These are phyloP conservation scores for Andrena praecox DNA, from an alignment of 2,888 invertebrate species.

Conservation along the genomic window DNA sequence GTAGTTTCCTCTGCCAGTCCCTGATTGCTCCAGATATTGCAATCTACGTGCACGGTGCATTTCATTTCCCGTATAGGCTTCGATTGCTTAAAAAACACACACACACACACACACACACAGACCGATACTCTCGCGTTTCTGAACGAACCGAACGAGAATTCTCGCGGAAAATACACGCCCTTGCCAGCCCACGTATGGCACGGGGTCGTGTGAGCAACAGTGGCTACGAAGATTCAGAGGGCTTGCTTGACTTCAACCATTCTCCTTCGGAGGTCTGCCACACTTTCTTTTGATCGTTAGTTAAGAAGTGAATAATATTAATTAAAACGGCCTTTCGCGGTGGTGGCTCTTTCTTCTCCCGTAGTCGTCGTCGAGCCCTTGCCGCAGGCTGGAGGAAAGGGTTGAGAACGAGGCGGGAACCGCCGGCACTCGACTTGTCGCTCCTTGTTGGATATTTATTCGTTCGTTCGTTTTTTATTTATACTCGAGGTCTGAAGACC, in stretches of 20 bases:
- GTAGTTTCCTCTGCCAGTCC: background rate
- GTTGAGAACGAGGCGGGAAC: constrained; percentile 56
- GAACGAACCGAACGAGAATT: background rate
- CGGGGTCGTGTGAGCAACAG: constrained; percentile 1
- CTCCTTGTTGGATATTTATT: constrained; percentile 83
- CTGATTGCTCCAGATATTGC: background rate
- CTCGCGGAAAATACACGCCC: constrained; percentile 1
- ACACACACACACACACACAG: too few relatives aligned
- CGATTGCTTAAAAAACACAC: constrained; percentile 1
- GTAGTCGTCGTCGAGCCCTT: constrained; percentile 51
- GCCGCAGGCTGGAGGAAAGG: constrained; percentile 15
- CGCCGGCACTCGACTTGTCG: constrained; percentile 80
- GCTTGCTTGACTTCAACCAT: constrained; percentile 32
- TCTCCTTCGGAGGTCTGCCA: constrained; percentile 46
- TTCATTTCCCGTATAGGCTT: background rate
- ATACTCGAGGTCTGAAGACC: constrained; percentile 81
- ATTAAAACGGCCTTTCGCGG: constrained; percentile 83
- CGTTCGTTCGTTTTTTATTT: constrained; percentile 84
- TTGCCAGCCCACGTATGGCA: background rate
- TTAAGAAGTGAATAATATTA: constrained; percentile 84
- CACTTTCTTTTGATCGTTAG: constrained; percentile 81
- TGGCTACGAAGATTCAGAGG: constrained; percentile 43
- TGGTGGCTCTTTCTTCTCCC: constrained; percentile 62
- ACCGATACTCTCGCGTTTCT: background rate
- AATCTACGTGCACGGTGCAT: too few relatives aligned